A percentile compares a stretch with the other conserved stretches of the same genome.
phyloP scores from a whole-genome alignment of 92 coral and sea anemone genomes.

The Phymanthus crucifer region DNA sequence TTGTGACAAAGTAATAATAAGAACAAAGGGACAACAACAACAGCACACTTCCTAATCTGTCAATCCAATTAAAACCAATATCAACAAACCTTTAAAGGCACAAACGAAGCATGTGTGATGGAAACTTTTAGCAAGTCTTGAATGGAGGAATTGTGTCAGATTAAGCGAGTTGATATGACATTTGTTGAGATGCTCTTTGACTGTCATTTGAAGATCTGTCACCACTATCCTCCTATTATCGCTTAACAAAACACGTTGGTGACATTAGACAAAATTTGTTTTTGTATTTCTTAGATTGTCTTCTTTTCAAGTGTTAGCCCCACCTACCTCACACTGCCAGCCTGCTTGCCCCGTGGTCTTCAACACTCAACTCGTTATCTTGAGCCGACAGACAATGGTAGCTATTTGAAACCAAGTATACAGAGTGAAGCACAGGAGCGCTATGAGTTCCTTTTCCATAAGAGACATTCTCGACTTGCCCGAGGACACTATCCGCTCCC shows the following conservation, averaged over 20 bases:
- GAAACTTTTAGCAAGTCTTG: constrained; percentile 52
- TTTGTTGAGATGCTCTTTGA: constrained; percentile 60
- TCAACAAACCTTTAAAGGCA: constrained; percentile 53
- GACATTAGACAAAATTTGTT: constrained; percentile 84
- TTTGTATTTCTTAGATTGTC: constrained; percentile 84
- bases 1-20: constrained; percentile 62
- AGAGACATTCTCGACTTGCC: constrained; percentile 89
- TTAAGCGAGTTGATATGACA: constrained; percentile 65
- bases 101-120: constrained; percentile 68
- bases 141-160: constrained; percentile 66
- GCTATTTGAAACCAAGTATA: constrained; percentile 80
- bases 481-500: constrained; percentile 73
- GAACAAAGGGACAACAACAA: constrained; percentile 66
- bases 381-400: constrained; percentile 70
- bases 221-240: constrained; percentile 67
- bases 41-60: constrained; percentile 78
- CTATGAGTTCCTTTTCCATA: constrained; percentile 68
- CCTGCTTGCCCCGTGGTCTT: constrained; percentile 68
- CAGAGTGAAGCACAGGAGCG: constrained; percentile 36
- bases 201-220: constrained; percentile 82
- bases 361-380: constrained; percentile 70
- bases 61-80: constrained; percentile 76
- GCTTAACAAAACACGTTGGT: constrained; percentile 80
- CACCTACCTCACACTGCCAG: constrained; percentile 64
- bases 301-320: constrained; percentile 73